phyloP scores from a whole-genome alignment of 2,888 invertebrate genomes.

The Malthinus seriepunctatus region DNA sequence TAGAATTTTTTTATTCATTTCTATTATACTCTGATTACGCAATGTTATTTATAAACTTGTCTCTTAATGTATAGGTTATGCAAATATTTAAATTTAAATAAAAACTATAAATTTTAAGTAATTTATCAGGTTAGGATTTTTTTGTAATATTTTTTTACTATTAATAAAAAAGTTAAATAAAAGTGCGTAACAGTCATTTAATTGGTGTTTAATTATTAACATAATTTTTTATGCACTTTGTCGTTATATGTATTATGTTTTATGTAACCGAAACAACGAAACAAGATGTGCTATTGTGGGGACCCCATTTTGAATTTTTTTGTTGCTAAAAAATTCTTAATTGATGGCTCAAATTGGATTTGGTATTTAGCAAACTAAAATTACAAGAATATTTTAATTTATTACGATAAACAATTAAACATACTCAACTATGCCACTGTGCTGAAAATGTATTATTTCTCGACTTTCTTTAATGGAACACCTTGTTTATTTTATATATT shows the following conservation, averaged over 20 bases:
- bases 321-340: too few relatives aligned
- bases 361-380: too few relatives aligned
- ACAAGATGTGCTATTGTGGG: neutral
- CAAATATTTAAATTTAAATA: slow-evolving; percentile 36
- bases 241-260: neutral
- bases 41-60: slow-evolving; percentile 42
- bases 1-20: slow-evolving; percentile 37
- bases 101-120: slow-evolving; percentile 48
- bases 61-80: slow-evolving; percentile 34
- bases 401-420: too few relatives aligned
- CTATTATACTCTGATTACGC: slow-evolving; percentile 41
- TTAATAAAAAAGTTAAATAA: slow-evolving; percentile 30
- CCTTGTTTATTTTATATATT: too few relatives aligned
- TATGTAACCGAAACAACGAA: neutral
- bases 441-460: too few relatives aligned
- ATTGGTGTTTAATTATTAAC: slow-evolving; percentile 40
- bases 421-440: too few relatives aligned
- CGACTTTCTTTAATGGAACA: too few relatives aligned
- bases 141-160: slow-evolving; percentile 32
- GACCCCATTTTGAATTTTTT: neutral
- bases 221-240: slow-evolving; percentile 3
- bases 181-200: slow-evolving; percentile 42
- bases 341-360: too few relatives aligned
- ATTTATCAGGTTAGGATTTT: slow-evolving; percentile 45
- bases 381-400: too few relatives aligned